Evolutionary conservation across 2,888 invertebrate genomes (phyloP).

Genomic region (Scotopteryx bipunctaria): DNA sequence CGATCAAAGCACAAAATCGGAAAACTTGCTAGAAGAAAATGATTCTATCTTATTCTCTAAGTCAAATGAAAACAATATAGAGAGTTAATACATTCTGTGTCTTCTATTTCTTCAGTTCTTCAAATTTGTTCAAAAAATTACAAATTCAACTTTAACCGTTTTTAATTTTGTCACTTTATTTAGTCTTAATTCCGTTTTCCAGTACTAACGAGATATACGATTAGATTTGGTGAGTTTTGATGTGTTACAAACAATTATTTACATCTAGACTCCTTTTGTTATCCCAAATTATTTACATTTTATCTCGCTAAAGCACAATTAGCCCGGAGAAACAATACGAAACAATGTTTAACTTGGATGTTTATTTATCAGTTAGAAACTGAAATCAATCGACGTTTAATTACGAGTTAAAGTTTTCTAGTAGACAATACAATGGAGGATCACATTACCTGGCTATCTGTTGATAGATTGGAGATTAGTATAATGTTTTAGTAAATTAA

Average conservation of each 20-base stretch:
- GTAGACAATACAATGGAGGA: slow-evolving; percentile 70
- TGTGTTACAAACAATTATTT: too few relatives aligned
- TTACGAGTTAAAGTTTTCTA: slow-evolving; percentile 52
- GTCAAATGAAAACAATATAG: too few relatives aligned
- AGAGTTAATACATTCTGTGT: too few relatives aligned
- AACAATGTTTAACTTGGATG: slow-evolving; percentile 29
- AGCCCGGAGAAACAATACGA: slow-evolving; percentile 31
- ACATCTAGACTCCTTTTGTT: not conserved
- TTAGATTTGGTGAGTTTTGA: not conserved
- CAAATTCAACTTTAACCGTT: too few relatives aligned
- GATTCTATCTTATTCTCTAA: too few relatives aligned
- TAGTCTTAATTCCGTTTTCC: too few relatives aligned
- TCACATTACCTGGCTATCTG: slow-evolving; percentile 66
- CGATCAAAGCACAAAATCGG: too few relatives aligned
- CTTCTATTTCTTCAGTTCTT: too few relatives aligned
- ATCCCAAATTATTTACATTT: slow-evolving; percentile 13
- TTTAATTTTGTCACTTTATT: too few relatives aligned
- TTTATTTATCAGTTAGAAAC: slow-evolving; percentile 56
- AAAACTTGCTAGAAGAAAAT: too few relatives aligned
- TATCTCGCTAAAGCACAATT: slow-evolving; percentile 19
- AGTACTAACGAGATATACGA: too few relatives aligned
- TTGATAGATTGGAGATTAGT: slow-evolving; percentile 57
- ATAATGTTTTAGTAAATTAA: slow-evolving; percentile 39
- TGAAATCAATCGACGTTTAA: slow-evolving; percentile 64
- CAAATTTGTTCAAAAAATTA: too few relatives aligned